Base-by-base conservation (phyloP, 2,888 invertebrate genomes). In the Orchestes rusci region DNA sequence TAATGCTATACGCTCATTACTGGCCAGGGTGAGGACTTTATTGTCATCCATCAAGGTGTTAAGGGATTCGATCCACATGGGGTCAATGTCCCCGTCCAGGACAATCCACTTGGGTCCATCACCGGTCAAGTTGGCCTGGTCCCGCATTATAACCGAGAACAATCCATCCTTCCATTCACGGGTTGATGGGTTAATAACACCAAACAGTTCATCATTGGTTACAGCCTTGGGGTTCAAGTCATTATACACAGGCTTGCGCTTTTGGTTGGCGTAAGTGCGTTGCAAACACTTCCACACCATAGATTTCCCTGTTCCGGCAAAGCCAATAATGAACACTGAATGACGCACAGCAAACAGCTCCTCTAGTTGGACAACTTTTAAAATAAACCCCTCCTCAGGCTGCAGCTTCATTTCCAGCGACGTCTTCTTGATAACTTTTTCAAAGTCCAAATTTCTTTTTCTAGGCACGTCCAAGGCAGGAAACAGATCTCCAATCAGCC, bases 21-120 rank as follows among this genome's bases (percentile, higher is more conserved):
- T 92, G 4, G 94, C 94, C 55, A 95, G 69, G 0, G 94, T 95
- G 51, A 95, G 65, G 3, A 93, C 88, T 73, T 95, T 95, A 67
- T 95, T 95, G 64, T 95, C 95, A 66, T 95, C 95, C 94, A 95
- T 95, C 13, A 95, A 81, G 2, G 94, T 95, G 64, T 95, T 95
- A 18, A 95, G 74, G 20, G 92, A 93, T 69, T 95, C 94, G 60
- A 95, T 95, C 95, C 94, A 95, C 93, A 94, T 94, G 1, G 94
- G 94, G 72, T 95, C 94, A 56, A 95, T 94, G 63, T 95, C 94
- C 13, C 95, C 94, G 66, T 95, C 95, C 34, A 93, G 74, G 5
- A 95, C 86, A 57, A 95, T 91, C 95, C 95, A 95, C 65, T 93
- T 93, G 0, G 89, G 85, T 0, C 85, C 84, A 58, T 84, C 84